phyloP scores from a whole-genome alignment of 1,140 invertebrate species.

The Atta colombica region DNA sequence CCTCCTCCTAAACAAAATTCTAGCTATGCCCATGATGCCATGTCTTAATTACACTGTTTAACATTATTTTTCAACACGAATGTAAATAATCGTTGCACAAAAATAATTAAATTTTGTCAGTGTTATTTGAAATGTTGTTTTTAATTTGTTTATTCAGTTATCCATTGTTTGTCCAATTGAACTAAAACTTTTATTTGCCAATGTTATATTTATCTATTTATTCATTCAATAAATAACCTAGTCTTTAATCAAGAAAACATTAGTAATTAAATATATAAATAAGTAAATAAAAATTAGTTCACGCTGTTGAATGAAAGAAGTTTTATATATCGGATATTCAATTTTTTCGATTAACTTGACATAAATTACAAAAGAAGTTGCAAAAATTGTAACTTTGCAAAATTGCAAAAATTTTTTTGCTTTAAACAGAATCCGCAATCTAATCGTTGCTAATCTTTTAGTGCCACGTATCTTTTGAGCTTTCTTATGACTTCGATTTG shows the following conservation, averaged over 20 bases:
- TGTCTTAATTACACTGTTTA: background rate
- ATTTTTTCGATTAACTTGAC: slow-evolving; percentile 27
- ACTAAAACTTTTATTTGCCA: background rate
- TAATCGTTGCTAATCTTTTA: slow-evolving; percentile 33
- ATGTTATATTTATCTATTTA: background rate
- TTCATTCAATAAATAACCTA: background rate
- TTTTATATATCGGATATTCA: background rate
- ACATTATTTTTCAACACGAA: too few relatives aligned
- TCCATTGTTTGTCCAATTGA: background rate
- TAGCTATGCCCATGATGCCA: background rate
- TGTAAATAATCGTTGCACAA: too few relatives aligned
- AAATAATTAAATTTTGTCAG: too few relatives aligned
- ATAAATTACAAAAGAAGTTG: too few relatives aligned
- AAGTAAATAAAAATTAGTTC: background rate
- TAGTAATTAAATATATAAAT: background rate
- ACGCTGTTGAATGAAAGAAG: background rate
- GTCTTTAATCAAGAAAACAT: background rate
- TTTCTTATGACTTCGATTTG: background rate
- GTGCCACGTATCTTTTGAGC: background rate
- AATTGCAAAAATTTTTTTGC: background rate
- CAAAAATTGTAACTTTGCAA: too few relatives aligned
- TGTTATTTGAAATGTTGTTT: background rate
- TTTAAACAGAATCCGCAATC: background rate
- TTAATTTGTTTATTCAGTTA: background rate
- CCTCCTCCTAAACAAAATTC: too few relatives aligned